Base-by-base conservation (phyloP, 2,888 invertebrate genomes). In the Drosophila borborema region DNA sequence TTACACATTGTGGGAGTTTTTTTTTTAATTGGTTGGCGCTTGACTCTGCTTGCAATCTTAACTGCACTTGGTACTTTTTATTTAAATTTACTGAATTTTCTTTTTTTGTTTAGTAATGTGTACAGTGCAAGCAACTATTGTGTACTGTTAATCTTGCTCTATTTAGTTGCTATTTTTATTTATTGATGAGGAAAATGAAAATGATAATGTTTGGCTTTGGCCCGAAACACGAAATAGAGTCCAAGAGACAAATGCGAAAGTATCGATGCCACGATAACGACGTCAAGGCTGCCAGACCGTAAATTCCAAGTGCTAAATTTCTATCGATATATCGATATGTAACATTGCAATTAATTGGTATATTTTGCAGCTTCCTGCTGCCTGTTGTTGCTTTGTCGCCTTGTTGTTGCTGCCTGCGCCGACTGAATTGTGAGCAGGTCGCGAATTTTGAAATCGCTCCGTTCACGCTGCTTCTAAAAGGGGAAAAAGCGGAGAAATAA, bases 181-280 rank as follows among this genome's bases (percentile, higher is more conserved):
- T 67, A 65, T 61, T 72, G 66, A 72, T 77, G 74, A 67, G 65
- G 64, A 72, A 81, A 82, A 82, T 64, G 61, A 74, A 80, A 82
- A 81, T 66, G 70, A 82, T 80, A 82, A 78, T 82, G 81, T 82
- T 81, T 82, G 81, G 82, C 72, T 81, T 80, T 72, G 28, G 67
- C 72, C 77, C 74, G 81, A 75, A 76, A 70, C 76, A 78, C 77
- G 77, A 77, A 77, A 74, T 74, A 67, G 71, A 72, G 62, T 72
- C 48, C 55, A 64, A 69, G 64, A 74, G 58, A 62, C 70, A 60
- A 77, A 64, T 64, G 77, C 48, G 23, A 49, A 45, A 77, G 60
- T 77, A 77, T 77, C 77, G 77, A 77, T 77, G 65, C n/a, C 40
- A 40, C 69, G 60, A 61, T 70, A 60, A 41, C 31, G 12, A 14